Conservation (phyloP, 1,140 invertebrate species). For the Orussus abietinus region DNA sequence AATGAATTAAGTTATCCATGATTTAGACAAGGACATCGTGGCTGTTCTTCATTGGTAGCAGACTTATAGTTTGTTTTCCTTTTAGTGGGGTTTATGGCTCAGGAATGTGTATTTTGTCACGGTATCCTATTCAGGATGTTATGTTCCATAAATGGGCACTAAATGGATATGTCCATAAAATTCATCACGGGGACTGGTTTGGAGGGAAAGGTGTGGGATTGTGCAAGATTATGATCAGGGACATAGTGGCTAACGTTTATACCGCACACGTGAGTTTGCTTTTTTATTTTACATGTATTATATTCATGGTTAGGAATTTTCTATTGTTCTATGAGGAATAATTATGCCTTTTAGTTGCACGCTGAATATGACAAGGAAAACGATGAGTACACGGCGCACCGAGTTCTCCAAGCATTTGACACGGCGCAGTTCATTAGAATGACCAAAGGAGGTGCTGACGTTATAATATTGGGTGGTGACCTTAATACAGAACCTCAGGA, state of each 20-base stretch:
- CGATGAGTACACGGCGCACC: constrained; percentile 87
- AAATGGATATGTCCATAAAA: constrained; percentile 96
- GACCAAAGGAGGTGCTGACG: constrained; percentile 73
- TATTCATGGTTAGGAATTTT: constrained; percentile 7
- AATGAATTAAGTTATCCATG: constrained; percentile 11
- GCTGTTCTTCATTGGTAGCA: constrained; percentile 14
- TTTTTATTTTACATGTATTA: constrained; percentile 12
- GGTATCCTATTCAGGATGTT: constrained; percentile 80
- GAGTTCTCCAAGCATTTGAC: constrained; percentile 89
- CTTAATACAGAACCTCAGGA: constrained; percentile 87
- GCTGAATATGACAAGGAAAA: constrained; percentile 85
- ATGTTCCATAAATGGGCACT: constrained; percentile 89
- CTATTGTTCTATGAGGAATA: constrained; percentile 18
- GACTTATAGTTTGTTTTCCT: constrained; percentile 25
- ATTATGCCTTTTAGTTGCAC: constrained; percentile 67
- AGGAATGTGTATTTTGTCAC: constrained; percentile 87
- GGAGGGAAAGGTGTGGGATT: constrained; percentile 94
- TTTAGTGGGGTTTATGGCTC: constrained; percentile 87
- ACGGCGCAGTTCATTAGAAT: constrained; percentile 88
- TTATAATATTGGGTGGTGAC: constrained; percentile 86
- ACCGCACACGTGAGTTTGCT: constrained; percentile 79
- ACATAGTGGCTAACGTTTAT: constrained; percentile 78
- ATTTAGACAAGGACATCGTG: constrained; percentile 9
- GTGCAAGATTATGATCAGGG: constrained; percentile 68
- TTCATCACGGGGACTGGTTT: constrained; percentile 97